Percentiles rank a stretch among this genome's conserved stretches.
Evolutionary conservation across 2,797 vertebrate genomes (phyloP).

Genomic region (Hydrocynus forskahlii): DNA sequence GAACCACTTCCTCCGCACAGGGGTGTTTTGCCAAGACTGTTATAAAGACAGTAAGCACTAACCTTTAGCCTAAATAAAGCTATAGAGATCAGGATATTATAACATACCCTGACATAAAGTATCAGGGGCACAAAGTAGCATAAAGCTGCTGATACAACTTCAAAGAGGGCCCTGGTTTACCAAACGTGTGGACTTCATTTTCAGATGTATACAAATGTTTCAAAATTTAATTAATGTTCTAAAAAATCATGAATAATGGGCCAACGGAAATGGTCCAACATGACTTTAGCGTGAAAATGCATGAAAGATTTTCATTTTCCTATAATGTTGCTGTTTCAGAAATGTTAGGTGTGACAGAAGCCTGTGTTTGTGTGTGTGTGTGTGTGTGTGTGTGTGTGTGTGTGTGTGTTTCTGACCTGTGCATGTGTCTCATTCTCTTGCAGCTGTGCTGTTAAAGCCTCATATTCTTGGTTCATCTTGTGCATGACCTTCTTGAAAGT

Average conservation of each 20-base stretch:
- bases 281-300: not conserved
- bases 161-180: not conserved
- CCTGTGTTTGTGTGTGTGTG: not conserved
- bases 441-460: slow-evolving; percentile 82
- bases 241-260: too few relatives aligned
- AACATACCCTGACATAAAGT: slow-evolving; percentile 24
- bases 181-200: not conserved
- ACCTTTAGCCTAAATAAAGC: slow-evolving; percentile 42
- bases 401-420: slow-evolving; percentile 78
- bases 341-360: not conserved
- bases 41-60: slow-evolving; percentile 29
- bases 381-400: slow-evolving; percentile 18
- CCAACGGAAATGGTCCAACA: not conserved
- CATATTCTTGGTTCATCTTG: slow-evolving; percentile 77
- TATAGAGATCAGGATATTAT: slow-evolving; percentile 24
- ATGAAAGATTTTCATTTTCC: not conserved
- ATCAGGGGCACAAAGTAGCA: not conserved
- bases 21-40: slow-evolving; percentile 28
- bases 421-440: slow-evolving; percentile 93
- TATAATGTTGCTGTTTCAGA: not conserved
- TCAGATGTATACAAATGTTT: not conserved
- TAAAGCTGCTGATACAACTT: not conserved
- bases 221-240: too few relatives aligned
- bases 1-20: slow-evolving; percentile 30
- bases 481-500: slow-evolving; percentile 84